A percentile compares a stretch with the other conserved stretches of the same genome.
Evolutionary conservation across 2,797 vertebrate species (phyloP).

Genomic region (Molossus alvarezi): DNA sequence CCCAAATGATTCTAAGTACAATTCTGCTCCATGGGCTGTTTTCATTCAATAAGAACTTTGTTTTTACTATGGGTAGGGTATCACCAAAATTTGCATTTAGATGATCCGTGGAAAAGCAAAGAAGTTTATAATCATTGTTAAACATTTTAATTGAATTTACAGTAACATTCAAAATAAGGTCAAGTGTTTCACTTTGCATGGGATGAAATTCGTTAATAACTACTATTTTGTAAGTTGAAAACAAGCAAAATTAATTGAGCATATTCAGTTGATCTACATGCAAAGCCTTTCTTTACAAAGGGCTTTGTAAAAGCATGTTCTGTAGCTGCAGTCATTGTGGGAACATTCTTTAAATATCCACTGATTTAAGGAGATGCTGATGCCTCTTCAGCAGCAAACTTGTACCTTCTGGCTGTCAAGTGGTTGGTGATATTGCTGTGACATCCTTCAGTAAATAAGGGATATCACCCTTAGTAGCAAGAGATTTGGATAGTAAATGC

Average conservation of each 20-base stretch:
- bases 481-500: background rate
- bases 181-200: background rate
- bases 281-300: background rate
- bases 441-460: background rate
- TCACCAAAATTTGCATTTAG: background rate
- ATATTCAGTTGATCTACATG: background rate
- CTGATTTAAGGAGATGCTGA: background rate
- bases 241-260: background rate
- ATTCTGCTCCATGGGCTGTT: background rate
- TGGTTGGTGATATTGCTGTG: background rate
- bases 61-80: background rate
- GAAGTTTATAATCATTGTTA: background rate
- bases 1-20: background rate
- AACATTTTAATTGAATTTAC: background rate
- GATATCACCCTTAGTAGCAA: background rate
- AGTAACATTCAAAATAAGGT: background rate
- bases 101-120: background rate
- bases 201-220: background rate
- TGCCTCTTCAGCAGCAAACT: background rate
- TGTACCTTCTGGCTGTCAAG: background rate
- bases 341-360: background rate
- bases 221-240: background rate
- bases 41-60: background rate
- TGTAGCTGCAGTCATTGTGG: background rate
- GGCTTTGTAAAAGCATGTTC: background rate